A percentile compares a stretch with the other conserved stretches of the same genome.
These are phyloP conservation scores for Lycaon pictus DNA, from an alignment of 2,113 vertebrate species.

Conservation along the genomic window DNA sequence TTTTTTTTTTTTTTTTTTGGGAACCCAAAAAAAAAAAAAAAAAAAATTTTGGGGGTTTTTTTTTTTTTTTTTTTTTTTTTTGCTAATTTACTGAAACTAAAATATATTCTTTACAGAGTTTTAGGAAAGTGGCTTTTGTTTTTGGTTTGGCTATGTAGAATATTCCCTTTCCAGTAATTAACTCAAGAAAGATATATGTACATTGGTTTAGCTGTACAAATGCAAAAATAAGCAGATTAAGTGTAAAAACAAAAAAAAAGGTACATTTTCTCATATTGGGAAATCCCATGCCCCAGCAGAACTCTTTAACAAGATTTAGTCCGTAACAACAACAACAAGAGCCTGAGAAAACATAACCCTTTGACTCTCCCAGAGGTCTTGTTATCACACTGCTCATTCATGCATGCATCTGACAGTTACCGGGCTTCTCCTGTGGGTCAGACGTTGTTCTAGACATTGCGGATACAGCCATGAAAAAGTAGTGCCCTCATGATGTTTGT, in stretches of 20 bases:
- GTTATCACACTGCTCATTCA: not conserved
- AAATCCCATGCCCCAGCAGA: not conserved
- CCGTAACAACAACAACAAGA: not conserved
- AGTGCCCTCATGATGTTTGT: not conserved
- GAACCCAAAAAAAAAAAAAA: too few relatives aligned
- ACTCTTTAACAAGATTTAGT: not conserved
- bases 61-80: constrained; percentile 36
- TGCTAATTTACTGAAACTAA: constrained; percentile 11
- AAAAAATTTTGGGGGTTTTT: too few relatives aligned
- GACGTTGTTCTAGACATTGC: not conserved
- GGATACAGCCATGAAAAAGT: not conserved
- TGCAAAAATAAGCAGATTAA: not conserved
- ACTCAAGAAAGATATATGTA: not conserved
- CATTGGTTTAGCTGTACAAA: not conserved
- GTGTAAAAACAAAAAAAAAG: not conserved
- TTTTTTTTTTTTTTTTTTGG: constrained; percentile 21
- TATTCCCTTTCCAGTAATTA: constrained; percentile 58
- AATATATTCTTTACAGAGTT: not conserved
- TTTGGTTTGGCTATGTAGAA: constrained; percentile 31
- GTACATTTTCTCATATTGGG: not conserved
- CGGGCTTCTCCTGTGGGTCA: not conserved
- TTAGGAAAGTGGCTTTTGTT: not conserved
- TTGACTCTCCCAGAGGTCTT: not conserved
- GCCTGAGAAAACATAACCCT: not conserved
- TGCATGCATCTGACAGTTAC: not conserved